phyloP scores from a whole-genome alignment of 2,888 invertebrate species.

The Seira ritae region DNA sequence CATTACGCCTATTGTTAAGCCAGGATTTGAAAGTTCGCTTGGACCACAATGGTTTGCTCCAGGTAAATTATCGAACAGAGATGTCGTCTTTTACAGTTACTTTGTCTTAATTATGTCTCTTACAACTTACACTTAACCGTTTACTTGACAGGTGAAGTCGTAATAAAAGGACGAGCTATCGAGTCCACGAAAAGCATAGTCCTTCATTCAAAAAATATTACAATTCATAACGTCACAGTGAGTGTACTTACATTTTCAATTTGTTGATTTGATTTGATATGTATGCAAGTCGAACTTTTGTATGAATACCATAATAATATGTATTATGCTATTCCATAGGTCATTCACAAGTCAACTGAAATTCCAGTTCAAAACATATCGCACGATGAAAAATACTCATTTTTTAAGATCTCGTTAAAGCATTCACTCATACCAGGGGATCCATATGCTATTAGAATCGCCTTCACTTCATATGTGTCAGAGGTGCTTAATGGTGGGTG shows the following conservation, averaged over 20 bases:
- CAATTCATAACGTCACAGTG: slow-evolving; percentile 32
- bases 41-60: slow-evolving; percentile 56
- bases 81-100: no score
- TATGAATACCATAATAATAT: no score
- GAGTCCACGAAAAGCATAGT: slow-evolving; percentile 33
- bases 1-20: slow-evolving; percentile 51
- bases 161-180: slow-evolving; percentile 22
- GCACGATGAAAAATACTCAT: slow-evolving; percentile 29
- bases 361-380: slow-evolving; percentile 22
- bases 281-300: no score
- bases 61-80: no score
- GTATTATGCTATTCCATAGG: not conserved
- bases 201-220: slow-evolving; percentile 43
- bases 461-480: slow-evolving; percentile 35
- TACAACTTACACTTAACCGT: no score
- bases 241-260: not conserved
- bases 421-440: slow-evolving; percentile 19
- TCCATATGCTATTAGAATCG: slow-evolving; percentile 35
- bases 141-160: slow-evolving; percentile 8
- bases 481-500: slow-evolving; percentile 25
- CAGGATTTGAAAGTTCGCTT: slow-evolving; percentile 26
- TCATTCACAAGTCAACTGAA: not conserved
- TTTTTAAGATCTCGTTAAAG: slow-evolving; percentile 42
- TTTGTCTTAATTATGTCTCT: no score
- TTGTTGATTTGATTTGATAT: no score